phyloP scores from a whole-genome alignment of 1,140 invertebrate genomes.

The Heliconius eleuchia region DNA sequence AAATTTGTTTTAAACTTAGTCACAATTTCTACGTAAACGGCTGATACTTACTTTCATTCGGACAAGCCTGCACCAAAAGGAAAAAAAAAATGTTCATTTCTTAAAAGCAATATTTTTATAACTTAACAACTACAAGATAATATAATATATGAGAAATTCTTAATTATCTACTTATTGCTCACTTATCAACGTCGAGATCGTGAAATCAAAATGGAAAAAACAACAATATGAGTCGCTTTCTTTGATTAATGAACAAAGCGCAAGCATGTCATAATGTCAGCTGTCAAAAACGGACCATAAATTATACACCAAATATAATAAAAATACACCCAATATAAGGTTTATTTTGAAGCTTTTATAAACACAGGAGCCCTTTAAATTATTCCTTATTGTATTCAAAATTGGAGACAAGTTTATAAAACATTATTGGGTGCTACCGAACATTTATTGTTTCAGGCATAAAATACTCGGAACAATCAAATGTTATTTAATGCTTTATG shows the following conservation, averaged over 20 bases:
- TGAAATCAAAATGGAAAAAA: slow-evolving; percentile 40
- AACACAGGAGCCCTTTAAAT: slow-evolving; percentile 16
- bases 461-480: not conserved
- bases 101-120: not conserved
- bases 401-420: slow-evolving; percentile 17
- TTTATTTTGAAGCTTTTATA: slow-evolving; percentile 31
- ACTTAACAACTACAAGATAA: not conserved
- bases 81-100: not conserved
- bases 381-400: slow-evolving; percentile 32
- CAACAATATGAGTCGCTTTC: slow-evolving; percentile 41
- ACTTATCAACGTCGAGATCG: slow-evolving; percentile 39
- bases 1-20: too few species aligned
- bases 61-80: too few species aligned
- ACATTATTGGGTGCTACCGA: slow-evolving; percentile 20
- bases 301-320: slow-evolving; percentile 46
- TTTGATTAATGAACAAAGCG: slow-evolving; percentile 51
- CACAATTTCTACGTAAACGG: not conserved
- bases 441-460: slow-evolving; percentile 1
- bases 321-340: slow-evolving; percentile 35
- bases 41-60: too few species aligned
- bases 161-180: slow-evolving; percentile 44
- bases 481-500: not conserved
- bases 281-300: slow-evolving; percentile 50
- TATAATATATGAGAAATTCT: slow-evolving; percentile 18
- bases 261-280: slow-evolving; percentile 48